Conservation (phyloP, 2,113 vertebrate species). For the Phylloscopus trochiloides region DNA sequence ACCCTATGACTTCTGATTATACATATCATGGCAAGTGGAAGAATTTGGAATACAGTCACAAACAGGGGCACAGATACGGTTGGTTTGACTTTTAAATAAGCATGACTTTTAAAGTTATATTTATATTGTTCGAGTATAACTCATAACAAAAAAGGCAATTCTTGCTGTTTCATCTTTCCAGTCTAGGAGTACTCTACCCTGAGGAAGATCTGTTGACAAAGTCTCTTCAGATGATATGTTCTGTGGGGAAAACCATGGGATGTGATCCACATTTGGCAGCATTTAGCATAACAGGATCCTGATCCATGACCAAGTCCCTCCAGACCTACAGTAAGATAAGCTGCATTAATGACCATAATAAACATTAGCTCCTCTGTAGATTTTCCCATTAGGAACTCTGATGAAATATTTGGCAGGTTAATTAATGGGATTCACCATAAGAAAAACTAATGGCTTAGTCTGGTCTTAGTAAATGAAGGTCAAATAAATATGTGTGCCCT, state of each 20-base stretch:
- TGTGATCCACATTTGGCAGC: not conserved
- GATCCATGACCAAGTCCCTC: not conserved
- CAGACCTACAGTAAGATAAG: not conserved
- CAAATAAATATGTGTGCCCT: not conserved
- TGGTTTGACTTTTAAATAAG: not conserved
- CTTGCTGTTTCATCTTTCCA: not conserved
- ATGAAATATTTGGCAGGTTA: not conserved
- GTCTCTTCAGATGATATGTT: not conserved
- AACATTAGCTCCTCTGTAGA: not conserved
- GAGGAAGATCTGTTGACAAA: not conserved
- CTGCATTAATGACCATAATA: not conserved
- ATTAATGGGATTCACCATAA: not conserved
- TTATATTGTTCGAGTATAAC: not conserved
- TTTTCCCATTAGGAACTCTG: not conserved
- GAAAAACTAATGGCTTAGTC: not conserved
- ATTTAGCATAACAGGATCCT: not conserved
- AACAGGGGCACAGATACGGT: not conserved
- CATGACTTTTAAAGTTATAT: not conserved
- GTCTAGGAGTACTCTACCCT: not conserved
- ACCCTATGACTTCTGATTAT: not conserved
- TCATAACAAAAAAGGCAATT: not conserved
- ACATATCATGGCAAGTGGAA: not conserved
- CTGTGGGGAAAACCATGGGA: not conserved
- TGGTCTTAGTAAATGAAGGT: not conserved
- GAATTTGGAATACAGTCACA: not conserved